Evolutionary conservation across 2,888 invertebrate species (phyloP).

Genomic region (Hymenopus coronatus): DNA sequence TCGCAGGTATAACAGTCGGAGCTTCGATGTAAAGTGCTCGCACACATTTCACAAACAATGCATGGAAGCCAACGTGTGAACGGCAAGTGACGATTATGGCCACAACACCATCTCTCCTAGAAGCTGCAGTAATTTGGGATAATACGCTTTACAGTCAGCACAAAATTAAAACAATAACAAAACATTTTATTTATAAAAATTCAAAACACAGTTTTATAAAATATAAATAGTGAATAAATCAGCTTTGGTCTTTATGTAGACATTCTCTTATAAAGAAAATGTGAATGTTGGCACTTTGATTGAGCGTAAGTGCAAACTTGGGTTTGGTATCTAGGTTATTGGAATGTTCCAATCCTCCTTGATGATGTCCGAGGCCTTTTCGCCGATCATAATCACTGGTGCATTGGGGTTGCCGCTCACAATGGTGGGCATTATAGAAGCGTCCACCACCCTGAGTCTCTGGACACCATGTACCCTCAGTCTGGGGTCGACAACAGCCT

Average conservation of each 20-base stretch:
- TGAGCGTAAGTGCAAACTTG: neutral
- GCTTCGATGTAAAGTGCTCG: too few species aligned
- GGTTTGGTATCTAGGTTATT: neutral
- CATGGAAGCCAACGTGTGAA: too few species aligned
- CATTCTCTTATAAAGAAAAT: neutral
- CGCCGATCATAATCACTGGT: constrained; percentile 86
- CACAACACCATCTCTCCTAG: too few species aligned
- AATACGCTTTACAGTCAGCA: neutral
- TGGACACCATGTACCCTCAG: constrained; percentile 74
- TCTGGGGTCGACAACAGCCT: constrained; percentile 76
- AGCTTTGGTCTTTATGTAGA: too few species aligned
- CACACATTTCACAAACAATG: too few species aligned
- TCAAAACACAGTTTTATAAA: too few species aligned
- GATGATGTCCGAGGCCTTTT: constrained; percentile 85
- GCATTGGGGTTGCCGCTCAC: constrained; percentile 89
- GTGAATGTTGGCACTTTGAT: neutral
- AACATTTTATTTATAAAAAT: neutral
- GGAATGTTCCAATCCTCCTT: constrained; percentile 70
- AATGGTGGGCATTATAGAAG: constrained; percentile 85
- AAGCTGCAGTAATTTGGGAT: too few species aligned
- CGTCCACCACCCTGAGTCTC: constrained; percentile 75
- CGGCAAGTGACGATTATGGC: too few species aligned
- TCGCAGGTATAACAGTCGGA: too few species aligned
- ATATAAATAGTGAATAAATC: too few species aligned
- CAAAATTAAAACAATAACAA: neutral